Evolutionary conservation across 2,113 vertebrate species (phyloP), one percentile per base, ranked within the genome.

Genomic region (Alethe diademata): DNA sequence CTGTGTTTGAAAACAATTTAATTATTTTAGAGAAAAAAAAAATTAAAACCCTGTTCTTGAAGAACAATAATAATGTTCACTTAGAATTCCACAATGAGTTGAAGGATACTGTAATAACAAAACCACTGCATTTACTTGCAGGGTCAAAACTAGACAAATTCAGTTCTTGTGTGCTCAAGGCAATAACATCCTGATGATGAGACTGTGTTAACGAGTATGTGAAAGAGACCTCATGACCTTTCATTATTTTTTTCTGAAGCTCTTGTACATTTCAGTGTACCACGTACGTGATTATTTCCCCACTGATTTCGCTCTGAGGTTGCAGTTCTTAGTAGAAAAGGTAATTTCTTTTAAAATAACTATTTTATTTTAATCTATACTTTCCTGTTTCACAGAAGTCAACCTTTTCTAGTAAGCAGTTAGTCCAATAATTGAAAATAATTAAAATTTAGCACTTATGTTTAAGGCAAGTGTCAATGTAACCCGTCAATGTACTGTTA

Each of bases 131-230:
- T 79, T 91, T 91, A 90, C 50, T 83, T 93, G 40, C 64, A 71
- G 75, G 64, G 64, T 88, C 74, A 92, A 93, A 90, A 40, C 9
- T 35, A 83, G 36, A 18, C 56, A 90, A 85, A 91, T 88, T 87
- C 66, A 58, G 78, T 74, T 88, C 31, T 88, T 74, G 29, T 48
- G 28, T 71, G 60, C 88, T 90, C 35, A 80, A 80, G 67, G 78
- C 88, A 93, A 78, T 86, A 93, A 67, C 24, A 36, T 48, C 42
- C 51, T 54, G 38, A 95, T 82, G 80, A 94, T 90, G 47, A 94
- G 71, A 29, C 33, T 62, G 33, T 62, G 62, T 88, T 94, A 95
- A 96, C 0, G 14, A 97, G 51, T 23, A 36, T 73, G 56, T 67
- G 85, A 93, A 92, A 70, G 66, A 90, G 43, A 93, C 31, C 28